phyloP scores from a whole-genome alignment of 2,888 invertebrate genomes.

The Miltochrista miniata region DNA sequence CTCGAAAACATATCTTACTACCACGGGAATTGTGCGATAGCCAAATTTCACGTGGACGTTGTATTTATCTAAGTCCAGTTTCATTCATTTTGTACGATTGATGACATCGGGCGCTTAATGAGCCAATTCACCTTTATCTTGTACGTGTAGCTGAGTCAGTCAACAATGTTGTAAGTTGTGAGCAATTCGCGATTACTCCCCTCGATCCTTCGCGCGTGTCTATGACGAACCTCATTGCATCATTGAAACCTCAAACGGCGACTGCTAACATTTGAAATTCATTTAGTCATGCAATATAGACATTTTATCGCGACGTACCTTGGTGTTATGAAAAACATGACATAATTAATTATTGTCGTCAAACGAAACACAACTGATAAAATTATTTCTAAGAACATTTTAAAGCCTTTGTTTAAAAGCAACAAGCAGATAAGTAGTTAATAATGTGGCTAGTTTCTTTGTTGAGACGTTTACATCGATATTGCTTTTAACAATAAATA shows the following conservation, averaged over 20 bases:
- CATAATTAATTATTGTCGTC: conserved; percentile 8
- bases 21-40: too few relatives aligned
- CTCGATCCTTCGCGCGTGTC: conserved; percentile 12
- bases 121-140: background rate
- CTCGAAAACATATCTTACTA: too few relatives aligned
- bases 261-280: conserved; percentile 30
- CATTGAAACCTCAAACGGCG: conserved; percentile 21
- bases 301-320: conserved; percentile 19
- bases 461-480: background rate
- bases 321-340: conserved; percentile 20
- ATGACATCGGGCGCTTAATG: background rate
- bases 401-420: background rate
- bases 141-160: conserved; percentile 9
- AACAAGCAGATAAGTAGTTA: background rate
- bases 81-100: background rate
- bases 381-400: background rate
- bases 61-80: background rate
- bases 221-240: conserved; percentile 25
- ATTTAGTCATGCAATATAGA: conserved; percentile 31
- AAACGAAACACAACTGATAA: conserved; percentile 10
- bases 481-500: background rate
- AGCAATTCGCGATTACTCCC: conserved; percentile 13
- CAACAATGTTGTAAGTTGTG: conserved; percentile 13
- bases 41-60: background rate
- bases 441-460: background rate